A percentile compares a stretch with the other conserved stretches of the same genome.
phyloP scores from a whole-genome alignment of 1,140 invertebrate genomes.

The Drosophila albomicans region DNA sequence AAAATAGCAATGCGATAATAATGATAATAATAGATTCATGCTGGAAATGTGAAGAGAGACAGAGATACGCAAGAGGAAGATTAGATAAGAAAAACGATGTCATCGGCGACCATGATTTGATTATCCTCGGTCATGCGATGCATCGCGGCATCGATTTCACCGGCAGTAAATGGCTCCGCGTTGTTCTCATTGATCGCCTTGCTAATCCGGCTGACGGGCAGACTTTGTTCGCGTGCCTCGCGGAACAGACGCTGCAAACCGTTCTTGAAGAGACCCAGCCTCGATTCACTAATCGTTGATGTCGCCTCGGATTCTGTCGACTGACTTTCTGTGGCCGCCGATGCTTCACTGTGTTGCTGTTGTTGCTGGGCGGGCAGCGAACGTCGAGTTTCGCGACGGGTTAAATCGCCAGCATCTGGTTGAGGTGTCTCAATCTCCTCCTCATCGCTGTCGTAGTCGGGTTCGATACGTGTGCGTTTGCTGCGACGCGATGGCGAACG shows the following conservation, averaged over 20 bases:
- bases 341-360: background rate
- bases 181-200: slow-evolving; percentile 88
- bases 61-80: slow-evolving; percentile 1
- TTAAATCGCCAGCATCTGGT: slow-evolving; percentile 79
- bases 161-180: slow-evolving; percentile 87
- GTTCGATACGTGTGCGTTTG: slow-evolving; percentile 79
- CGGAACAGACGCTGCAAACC: slow-evolving; percentile 89
- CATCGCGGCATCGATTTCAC: slow-evolving; percentile 92
- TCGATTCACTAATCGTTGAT: slow-evolving; percentile 58
- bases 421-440: slow-evolving; percentile 75
- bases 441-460: slow-evolving; percentile 75
- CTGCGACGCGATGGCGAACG: slow-evolving; percentile 58
- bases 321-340: slow-evolving; percentile 36
- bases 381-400: slow-evolving; percentile 70
- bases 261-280: slow-evolving; percentile 87
- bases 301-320: slow-evolving; percentile 10
- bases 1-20: background rate
- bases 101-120: slow-evolving; percentile 96
- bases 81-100: slow-evolving; percentile 95
- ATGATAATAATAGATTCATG: background rate
- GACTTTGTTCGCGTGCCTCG: slow-evolving; percentile 89
- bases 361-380: slow-evolving; percentile 49
- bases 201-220: slow-evolving; percentile 87
- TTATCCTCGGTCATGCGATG: slow-evolving; percentile 94
- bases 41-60: slow-evolving; percentile 3